Base-by-base conservation (phyloP, 2,113 vertebrate genomes). In the Pachycephala philippinensis region DNA sequence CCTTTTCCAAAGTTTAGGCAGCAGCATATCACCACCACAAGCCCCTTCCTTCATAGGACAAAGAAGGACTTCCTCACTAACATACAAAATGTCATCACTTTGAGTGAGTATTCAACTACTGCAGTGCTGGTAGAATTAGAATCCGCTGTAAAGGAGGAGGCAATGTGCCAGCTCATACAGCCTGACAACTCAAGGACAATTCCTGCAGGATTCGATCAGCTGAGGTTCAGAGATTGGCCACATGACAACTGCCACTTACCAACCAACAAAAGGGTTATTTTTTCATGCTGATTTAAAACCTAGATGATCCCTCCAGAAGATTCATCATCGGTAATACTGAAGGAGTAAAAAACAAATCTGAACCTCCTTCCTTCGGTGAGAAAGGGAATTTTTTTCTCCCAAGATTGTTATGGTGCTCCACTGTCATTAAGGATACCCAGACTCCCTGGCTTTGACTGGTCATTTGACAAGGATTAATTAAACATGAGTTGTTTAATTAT, bases 161-260 rank as follows among this genome's bases (percentile, higher is more conserved):
- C 76, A 87, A 19, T 6, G 40, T 75, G 93, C 94, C 91, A 93
- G 77, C 77, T 89, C 77, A 23, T 47, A 45, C 30, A 87, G 87
- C 53, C 80, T 89, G 77, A 92, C 82, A 94, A 89, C 66, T 90
- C 83, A 94, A 89, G 89, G 95, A 70, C 87, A 89, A 68, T 87
- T 94, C 90, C 74, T 82, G 56, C 72, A 91, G 77, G 56, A 75
- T 92, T 89, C 6, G 8, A 92, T 95, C 91, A 89, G 60, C 79
- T 87, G 93, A 90, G 47, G 50, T 89, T 84, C 39, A 65, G 68
- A 89, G 64, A 78, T 66, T 35, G 57, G 70, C 71, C 80, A 91
- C 3, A 3, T 77, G 94, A 93, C 39, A 84, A 3, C 35, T 81
- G 30, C 56, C 60, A 52, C 86, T 95, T 86, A 80, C 47, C 33